Percentiles rank a stretch among this genome's conserved stretches.
Conservation (phyloP, 1,140 invertebrate species). For the Penaeus indicus region DNA sequence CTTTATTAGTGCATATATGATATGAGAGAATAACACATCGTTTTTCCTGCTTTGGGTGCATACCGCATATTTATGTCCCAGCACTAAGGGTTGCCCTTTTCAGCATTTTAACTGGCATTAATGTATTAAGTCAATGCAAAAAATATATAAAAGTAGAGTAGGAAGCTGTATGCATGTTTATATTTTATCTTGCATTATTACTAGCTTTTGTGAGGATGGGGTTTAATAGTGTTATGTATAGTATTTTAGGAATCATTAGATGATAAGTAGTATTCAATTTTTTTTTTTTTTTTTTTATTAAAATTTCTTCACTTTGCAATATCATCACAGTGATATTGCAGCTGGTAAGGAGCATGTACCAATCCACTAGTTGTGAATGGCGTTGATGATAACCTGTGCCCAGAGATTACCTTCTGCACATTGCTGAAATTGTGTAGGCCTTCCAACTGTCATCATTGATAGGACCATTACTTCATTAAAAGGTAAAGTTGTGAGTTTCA, state of each 20-base stretch:
- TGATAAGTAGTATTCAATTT: not conserved
- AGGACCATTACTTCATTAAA: conserved; percentile 83
- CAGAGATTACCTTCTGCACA: conserved; percentile 88
- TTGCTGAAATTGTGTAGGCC: conserved; percentile 87
- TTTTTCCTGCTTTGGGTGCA: too few species aligned
- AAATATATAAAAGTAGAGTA: too few species aligned
- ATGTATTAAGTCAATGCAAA: too few species aligned
- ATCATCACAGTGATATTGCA: conserved; percentile 82
- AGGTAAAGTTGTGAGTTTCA: conserved; percentile 73
- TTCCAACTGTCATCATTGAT: conserved; percentile 82
- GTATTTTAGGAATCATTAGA: too few species aligned
- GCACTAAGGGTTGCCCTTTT: not conserved
- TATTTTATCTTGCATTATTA: not conserved
- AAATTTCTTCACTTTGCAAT: conserved; percentile 66
- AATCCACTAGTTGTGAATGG: conserved; percentile 80
- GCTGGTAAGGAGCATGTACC: conserved; percentile 87
- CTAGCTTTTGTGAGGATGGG: not conserved
- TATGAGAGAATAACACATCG: too few species aligned
- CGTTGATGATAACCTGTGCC: conserved; percentile 82
- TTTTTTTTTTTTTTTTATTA: conserved; percentile 26
- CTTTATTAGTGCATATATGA: too few species aligned
- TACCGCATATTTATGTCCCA: too few species aligned
- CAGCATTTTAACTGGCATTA: not conserved
- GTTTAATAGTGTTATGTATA: too few species aligned
- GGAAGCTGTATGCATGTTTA: too few species aligned